These are phyloP conservation scores for Rallus limicola DNA, from an alignment of 2,113 vertebrate genomes.

Conservation along the genomic window DNA sequence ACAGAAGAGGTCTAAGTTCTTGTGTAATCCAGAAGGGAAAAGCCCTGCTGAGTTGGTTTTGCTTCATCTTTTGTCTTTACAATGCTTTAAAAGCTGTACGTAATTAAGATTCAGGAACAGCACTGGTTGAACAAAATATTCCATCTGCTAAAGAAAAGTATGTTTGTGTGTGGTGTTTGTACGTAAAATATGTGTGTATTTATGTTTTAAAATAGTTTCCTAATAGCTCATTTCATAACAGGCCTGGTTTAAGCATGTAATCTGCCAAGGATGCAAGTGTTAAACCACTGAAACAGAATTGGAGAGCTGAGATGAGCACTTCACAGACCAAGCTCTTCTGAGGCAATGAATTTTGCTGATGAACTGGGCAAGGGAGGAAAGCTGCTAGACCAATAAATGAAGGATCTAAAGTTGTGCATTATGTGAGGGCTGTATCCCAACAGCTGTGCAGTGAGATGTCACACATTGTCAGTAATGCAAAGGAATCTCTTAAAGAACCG, in stretches of 20 bases:
- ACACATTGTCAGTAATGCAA: neutral
- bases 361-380: neutral
- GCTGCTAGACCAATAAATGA: neutral
- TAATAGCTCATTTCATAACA: neutral
- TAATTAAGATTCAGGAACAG: slow-evolving; percentile 64
- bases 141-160: neutral
- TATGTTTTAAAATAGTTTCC: neutral
- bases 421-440: neutral
- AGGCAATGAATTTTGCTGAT: neutral
- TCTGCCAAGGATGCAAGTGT: neutral
- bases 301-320: neutral
- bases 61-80: slow-evolving; percentile 61
- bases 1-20: slow-evolving; percentile 59
- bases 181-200: neutral
- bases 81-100: slow-evolving; percentile 58
- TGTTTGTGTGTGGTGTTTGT: neutral
- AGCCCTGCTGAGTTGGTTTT: slow-evolving; percentile 55
- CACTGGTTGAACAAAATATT: neutral
- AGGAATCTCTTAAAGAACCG: neutral
- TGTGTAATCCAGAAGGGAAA: slow-evolving; percentile 70
- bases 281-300: neutral
- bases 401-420: neutral
- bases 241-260: neutral
- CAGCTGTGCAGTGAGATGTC: neutral
- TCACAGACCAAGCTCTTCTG: fast-evolving